Percentiles rank a stretch among this genome's conserved stretches.
phyloP scores from a whole-genome alignment of 2,888 invertebrate species.

The Mystacides longicornis region DNA sequence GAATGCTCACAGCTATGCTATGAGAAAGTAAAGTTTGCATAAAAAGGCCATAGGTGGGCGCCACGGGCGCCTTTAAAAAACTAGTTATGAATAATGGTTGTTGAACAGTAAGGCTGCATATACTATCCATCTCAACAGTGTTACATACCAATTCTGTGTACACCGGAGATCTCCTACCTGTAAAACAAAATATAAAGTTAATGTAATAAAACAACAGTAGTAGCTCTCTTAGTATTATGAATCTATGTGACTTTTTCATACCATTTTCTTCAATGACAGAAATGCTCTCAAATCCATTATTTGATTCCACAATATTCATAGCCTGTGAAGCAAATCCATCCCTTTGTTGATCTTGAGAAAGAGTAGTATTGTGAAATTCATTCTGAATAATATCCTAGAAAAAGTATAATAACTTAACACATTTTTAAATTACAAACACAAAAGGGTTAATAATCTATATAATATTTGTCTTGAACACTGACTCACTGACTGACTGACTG shows the following conservation, averaged over 20 bases:
- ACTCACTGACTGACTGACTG: too few species aligned
- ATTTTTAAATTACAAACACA: too few species aligned
- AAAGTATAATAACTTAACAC: too few species aligned
- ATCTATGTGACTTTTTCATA: background rate
- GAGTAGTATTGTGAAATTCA: background rate
- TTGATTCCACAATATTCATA: background rate
- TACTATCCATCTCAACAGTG: background rate
- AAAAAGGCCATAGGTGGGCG: too few species aligned
- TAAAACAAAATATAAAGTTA: background rate
- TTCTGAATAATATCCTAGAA: background rate
- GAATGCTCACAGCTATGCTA: too few species aligned
- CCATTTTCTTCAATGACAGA: background rate
- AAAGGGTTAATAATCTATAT: too few species aligned
- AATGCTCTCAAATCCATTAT: background rate
- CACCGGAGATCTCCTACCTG: background rate
- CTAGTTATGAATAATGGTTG: background rate
- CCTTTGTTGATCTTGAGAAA: background rate
- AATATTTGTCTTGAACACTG: too few species aligned
- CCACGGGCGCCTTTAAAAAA: too few species aligned
- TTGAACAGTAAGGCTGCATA: background rate
- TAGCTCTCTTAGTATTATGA: background rate
- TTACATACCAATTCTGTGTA: background rate
- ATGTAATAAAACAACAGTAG: background rate
- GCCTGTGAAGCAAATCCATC: background rate
- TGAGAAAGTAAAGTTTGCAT: too few species aligned